These are phyloP conservation scores for Sebastes matsubarae DNA, from an alignment of 2,797 vertebrate species.

Conservation along the genomic window DNA sequence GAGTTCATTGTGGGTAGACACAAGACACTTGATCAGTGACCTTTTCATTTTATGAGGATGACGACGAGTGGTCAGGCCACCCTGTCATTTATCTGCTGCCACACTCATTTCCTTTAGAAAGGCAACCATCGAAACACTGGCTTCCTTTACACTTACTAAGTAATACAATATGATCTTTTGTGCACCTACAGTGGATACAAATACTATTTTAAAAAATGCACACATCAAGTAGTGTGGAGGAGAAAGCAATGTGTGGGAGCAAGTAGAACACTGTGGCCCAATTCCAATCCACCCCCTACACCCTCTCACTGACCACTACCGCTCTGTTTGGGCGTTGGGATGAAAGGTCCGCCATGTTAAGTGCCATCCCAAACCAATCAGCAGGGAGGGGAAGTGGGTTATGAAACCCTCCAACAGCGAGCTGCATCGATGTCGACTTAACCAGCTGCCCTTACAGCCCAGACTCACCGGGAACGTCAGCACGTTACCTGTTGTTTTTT, in stretches of 20 bases:
- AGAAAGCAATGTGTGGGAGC: background rate
- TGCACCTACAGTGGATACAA: background rate
- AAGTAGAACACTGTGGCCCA: too few relatives aligned
- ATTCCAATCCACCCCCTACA: too few relatives aligned
- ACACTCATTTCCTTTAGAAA: background rate
- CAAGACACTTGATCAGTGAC: slow-evolving; percentile 1
- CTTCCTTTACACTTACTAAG: background rate
- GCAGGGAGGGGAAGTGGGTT: too few relatives aligned
- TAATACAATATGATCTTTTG: background rate
- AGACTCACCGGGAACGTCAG: too few relatives aligned
- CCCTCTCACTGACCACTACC: too few relatives aligned
- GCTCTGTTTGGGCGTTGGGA: too few relatives aligned
- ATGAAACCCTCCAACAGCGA: too few relatives aligned
- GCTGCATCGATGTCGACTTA: too few relatives aligned
- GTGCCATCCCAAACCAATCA: too few relatives aligned
- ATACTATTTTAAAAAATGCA: background rate
- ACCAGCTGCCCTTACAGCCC: too few relatives aligned
- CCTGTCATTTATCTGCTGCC: background rate
- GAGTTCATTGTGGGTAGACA: background rate
- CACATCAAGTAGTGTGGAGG: background rate
- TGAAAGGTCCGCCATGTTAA: too few relatives aligned
- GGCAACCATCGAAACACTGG: background rate
- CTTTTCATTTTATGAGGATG: slow-evolving; percentile 2
- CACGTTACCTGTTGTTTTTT: too few relatives aligned
- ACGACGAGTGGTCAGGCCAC: background rate